Percentiles rank a stretch among this genome's conserved stretches.
Conservation (phyloP, 1,140 invertebrate genomes). For the Drosophila santomea region DNA sequence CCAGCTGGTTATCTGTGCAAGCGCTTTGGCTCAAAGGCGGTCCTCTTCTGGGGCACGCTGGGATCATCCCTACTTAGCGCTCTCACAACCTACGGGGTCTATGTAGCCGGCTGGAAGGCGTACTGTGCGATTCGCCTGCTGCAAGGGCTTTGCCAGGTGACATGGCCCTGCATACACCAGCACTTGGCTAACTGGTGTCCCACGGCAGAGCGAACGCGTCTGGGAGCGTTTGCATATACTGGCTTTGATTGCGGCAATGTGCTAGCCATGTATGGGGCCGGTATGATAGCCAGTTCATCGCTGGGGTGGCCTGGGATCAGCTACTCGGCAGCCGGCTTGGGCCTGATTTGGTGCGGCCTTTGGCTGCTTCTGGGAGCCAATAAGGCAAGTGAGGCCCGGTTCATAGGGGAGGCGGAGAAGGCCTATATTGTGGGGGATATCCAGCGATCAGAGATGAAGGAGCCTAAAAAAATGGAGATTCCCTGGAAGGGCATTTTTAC, state of each 20-base stretch:
- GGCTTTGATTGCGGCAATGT: constrained; percentile 91
- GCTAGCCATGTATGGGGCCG: constrained; percentile 88
- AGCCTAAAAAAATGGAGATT: constrained; percentile 44
- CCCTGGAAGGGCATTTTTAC: constrained; percentile 93
- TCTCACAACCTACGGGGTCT: constrained; percentile 81
- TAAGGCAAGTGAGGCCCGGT: constrained; percentile 87
- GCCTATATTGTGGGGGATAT: constrained; percentile 86
- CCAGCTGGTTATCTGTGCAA: constrained; percentile 70
- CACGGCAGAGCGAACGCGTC: constrained; percentile 86
- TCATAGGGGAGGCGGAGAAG: constrained; percentile 87
- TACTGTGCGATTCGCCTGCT: constrained; percentile 88
- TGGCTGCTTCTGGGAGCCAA: constrained; percentile 89
- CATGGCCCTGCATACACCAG: constrained; percentile 92
- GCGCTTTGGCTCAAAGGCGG: constrained; percentile 87
- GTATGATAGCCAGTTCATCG: constrained; percentile 87
- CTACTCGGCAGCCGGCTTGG: constrained; percentile 89
- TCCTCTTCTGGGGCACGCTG: constrained; percentile 87
- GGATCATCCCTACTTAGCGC: constrained; percentile 86
- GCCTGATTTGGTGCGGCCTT: constrained; percentile 87
- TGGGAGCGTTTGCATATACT: constrained; percentile 87
- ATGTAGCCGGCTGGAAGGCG: constrained; percentile 86
- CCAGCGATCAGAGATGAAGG: constrained; percentile 39
- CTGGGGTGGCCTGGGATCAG: constrained; percentile 92
- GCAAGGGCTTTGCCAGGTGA: constrained; percentile 91
- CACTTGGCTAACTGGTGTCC: constrained; percentile 86